Evolutionary conservation across 2,113 vertebrate species (phyloP), one percentile per base, ranked within the genome.

Genomic region (Heliornis fulica): DNA sequence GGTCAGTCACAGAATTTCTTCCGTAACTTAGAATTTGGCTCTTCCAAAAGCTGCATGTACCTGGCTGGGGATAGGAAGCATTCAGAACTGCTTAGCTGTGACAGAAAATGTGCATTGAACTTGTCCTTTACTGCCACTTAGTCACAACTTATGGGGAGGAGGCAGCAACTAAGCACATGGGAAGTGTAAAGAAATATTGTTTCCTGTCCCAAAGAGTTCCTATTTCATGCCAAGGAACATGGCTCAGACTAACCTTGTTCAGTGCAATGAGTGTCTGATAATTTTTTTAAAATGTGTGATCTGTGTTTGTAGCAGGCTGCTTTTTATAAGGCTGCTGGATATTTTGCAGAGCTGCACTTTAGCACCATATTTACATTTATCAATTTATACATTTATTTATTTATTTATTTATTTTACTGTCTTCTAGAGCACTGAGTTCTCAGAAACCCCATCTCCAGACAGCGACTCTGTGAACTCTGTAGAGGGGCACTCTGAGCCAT

Each of bases 401-500:
- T n/a, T n/a, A n/a, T n/a, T 60, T 48, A 59, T 92, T 93, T 21
- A 31, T 46, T 92, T 92, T 31, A 77, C 95, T 83, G 46, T 96
- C 34, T 97, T 90, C 8, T 78, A 99, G 99, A 99, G 98, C 87
- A 99, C 99, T 10, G 99, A 99, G 94, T 99, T 99, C 94, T 99
- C 99, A 0, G 99, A 99, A 97, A 99, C 99, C 1, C 99, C 99
- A 18, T 99, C 99, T 96, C 99, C 99, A 38, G 99, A 99, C 97
- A 99, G 99, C 15, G 99, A 99, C 94, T 99, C 99, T 1, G 98
- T 99, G 82, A 99, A 99, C 94, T 99, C 99, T 7, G 96, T 99
- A 54, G 99, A 99, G 94, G 99, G 99, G n/a, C 99, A 99, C 66
- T 99, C 99, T 0, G 99, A 99, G 90, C 99, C 99, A 13, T 99